Evolutionary conservation across 2,797 vertebrate genomes (phyloP).

Genomic region (Lacerta viridis): DNA sequence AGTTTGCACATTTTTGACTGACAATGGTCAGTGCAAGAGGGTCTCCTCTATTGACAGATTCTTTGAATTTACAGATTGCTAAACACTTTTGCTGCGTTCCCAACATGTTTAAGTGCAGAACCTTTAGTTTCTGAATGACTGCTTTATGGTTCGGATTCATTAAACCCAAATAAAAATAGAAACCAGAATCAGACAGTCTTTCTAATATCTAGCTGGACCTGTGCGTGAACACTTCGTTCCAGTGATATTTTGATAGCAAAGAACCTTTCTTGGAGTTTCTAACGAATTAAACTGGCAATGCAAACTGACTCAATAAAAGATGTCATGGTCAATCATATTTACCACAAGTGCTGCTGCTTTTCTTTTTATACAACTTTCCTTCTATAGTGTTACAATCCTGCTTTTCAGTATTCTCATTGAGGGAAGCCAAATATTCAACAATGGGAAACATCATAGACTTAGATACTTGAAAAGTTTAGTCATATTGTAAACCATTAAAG

Average conservation of each 20-base stretch:
- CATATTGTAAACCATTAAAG: conserved; percentile 40
- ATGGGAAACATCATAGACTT: conserved; percentile 61
- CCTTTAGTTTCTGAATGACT: conserved; percentile 3
- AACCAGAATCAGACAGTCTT: conserved; percentile 23
- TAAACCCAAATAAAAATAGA: conserved; percentile 19
- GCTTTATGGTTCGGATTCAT: conserved; percentile 6
- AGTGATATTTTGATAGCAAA: conserved; percentile 46
- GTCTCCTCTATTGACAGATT: neutral
- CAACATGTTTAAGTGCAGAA: neutral
- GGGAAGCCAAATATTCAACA: conserved; percentile 66
- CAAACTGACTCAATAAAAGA: conserved; percentile 52
- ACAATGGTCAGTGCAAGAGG: neutral
- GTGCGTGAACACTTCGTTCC: neutral
- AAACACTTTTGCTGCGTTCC: conserved; percentile 18
- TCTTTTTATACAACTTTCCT: conserved; percentile 28
- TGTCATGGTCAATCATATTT: conserved; percentile 54
- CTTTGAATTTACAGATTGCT: neutral
- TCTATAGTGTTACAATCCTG: conserved; percentile 47
- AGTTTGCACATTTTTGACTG: neutral
- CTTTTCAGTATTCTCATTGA: conserved; percentile 65
- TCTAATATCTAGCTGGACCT: conserved; percentile 51
- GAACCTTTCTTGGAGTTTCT: conserved; percentile 52
- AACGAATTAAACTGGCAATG: conserved; percentile 53
- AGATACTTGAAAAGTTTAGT: conserved; percentile 54
- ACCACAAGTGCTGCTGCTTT: conserved; percentile 59